Conservation (phyloP, 2,113 vertebrate species). For the Chaenocephalus aceratus region DNA sequence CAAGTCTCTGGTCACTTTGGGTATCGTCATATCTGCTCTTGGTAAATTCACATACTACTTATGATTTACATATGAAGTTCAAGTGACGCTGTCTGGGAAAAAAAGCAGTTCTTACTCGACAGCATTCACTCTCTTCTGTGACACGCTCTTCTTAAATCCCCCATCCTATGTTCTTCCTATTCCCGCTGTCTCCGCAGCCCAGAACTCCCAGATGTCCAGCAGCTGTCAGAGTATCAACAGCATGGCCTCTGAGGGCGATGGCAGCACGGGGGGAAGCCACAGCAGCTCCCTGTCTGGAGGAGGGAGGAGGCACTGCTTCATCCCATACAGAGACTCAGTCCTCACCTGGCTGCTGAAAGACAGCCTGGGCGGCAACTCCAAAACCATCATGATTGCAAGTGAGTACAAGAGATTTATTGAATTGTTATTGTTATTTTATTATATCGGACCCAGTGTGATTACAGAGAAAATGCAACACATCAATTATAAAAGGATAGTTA, state of each 20-base stretch:
- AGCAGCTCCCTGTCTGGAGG: conserved; percentile 82
- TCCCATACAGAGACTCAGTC: conserved; percentile 96
- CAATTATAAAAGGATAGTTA: background rate
- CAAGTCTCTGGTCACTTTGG: conserved; percentile 96
- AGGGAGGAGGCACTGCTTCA: conserved; percentile 88
- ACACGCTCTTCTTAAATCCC: background rate
- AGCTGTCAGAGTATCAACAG: conserved; percentile 95
- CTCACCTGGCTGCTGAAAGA: conserved; percentile 98
- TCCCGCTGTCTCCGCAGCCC: conserved; percentile 83
- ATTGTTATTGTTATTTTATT: too few relatives aligned
- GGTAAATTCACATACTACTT: conserved; percentile 79
- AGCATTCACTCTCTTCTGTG: background rate
- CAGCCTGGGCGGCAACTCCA: conserved; percentile 97
- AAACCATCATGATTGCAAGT: conserved; percentile 99
- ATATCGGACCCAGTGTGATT: background rate
- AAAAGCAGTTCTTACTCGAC: background rate
- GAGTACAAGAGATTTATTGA: conserved; percentile 64
- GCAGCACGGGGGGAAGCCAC: conserved; percentile 80
- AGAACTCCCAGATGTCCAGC: conserved; percentile 95
- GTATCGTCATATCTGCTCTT: conserved; percentile 96
- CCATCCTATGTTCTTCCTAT: background rate
- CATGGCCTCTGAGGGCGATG: conserved; percentile 87
- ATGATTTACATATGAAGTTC: background rate
- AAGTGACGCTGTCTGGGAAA: background rate
- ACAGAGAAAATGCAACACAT: background rate